Percentiles rank a stretch among this genome's conserved stretches.
These are phyloP conservation scores for Dynastes maya DNA, from an alignment of 2,888 invertebrate species.

Conservation along the genomic window DNA sequence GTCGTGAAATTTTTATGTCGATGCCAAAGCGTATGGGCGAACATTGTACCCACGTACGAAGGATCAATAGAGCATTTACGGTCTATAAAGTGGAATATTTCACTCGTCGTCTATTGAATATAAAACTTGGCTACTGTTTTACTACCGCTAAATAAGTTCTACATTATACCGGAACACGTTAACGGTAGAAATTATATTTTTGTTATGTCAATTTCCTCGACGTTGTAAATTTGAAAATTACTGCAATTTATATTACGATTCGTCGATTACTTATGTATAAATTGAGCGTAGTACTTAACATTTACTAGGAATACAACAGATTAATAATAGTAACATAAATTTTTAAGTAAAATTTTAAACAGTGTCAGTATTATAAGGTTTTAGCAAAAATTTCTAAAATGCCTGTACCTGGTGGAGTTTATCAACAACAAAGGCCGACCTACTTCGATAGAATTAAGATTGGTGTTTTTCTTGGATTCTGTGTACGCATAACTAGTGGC, in stretches of 20 bases:
- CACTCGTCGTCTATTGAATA: conserved; percentile 23
- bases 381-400: conserved; percentile 55
- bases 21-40: not conserved
- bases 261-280: too few relatives aligned
- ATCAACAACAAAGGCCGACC: conserved; percentile 83
- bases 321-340: conserved; percentile 11
- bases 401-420: conserved; percentile 86
- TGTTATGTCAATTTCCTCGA: not conserved
- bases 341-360: conserved; percentile 19
- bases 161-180: not conserved
- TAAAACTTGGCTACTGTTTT: conserved; percentile 25
- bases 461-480: conserved; percentile 97
- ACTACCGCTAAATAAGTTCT: conserved; percentile 25
- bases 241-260: not conserved
- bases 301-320: not conserved
- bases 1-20: conserved; percentile 16
- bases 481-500: conserved; percentile 97
- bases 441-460: conserved; percentile 97
- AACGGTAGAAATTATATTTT: not conserved
- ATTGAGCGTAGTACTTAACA: not conserved
- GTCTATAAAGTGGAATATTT: conserved; percentile 25
- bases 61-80: conserved; percentile 29
- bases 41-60: conserved; percentile 11
- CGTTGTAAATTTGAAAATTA: conserved; percentile 9
- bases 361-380: conserved; percentile 8